Conservation (phyloP, 2,113 vertebrate species). For the Epinephelus lanceolatus region DNA sequence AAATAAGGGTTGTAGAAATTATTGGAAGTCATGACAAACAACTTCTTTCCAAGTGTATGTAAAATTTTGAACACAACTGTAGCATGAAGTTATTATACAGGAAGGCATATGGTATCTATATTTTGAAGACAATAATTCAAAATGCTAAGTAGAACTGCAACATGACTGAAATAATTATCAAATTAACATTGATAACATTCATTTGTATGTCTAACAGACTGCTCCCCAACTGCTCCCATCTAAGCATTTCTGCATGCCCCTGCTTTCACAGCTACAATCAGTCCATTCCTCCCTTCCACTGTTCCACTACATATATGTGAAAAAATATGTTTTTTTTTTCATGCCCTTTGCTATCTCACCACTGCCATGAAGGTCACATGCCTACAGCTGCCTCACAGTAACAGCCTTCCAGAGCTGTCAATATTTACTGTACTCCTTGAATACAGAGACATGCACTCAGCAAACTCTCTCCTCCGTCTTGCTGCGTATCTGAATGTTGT, state of each 20-base stretch:
- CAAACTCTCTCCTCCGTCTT: no score
- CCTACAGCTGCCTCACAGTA: background rate
- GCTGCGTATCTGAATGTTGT: no score
- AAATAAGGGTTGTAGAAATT: no score
- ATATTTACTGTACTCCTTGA: slow-evolving; percentile 19
- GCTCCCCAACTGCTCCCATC: background rate
- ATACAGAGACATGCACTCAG: background rate
- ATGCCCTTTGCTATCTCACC: no score
- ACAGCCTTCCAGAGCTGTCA: background rate
- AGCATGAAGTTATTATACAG: background rate
- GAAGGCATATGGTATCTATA: background rate
- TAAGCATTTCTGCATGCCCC: background rate
- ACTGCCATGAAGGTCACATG: background rate
- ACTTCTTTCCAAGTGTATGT: no score
- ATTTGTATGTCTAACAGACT: background rate
- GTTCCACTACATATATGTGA: background rate
- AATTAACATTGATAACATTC: background rate
- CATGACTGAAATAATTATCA: background rate
- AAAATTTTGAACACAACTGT: no score
- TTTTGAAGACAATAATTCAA: background rate
- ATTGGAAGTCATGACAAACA: no score
- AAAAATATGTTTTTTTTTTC: background rate
- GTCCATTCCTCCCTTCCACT: background rate
- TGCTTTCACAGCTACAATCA: background rate
- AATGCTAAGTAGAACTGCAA: background rate